Evolutionary conservation across 2,888 invertebrate species (phyloP), one percentile per base, ranked within the genome.

Genomic region (Microplitis deprimator): DNA sequence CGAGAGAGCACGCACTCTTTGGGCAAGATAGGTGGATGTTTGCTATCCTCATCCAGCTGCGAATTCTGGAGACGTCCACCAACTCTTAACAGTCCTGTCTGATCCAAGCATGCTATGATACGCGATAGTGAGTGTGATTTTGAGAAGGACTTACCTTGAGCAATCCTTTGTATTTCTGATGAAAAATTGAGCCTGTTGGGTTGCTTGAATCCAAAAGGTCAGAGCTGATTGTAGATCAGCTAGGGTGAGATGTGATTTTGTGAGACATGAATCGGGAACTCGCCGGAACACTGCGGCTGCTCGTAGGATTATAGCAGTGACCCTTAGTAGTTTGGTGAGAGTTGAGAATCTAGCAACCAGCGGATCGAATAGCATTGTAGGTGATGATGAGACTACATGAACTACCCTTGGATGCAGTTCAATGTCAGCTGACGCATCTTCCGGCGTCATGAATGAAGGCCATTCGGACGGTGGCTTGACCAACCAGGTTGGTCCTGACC

Each of bases 81-180:
- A 40, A 82, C 79, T 50, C 78, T 41, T 13, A 83, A 38, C 0
- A 80, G 1, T 5, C 76, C 79, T 0, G 64, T 41, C 7, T 1
- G 1, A 29, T 83, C 81, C 6, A 81, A 8, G 16, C 75, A 79
- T 1, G 83, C 70, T 0, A 72, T 79, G 13, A 81, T 29, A 38
- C 78, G 64, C 20, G 39, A 69, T 7, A 81, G 41, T 4, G 78
- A 61, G 41, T 72, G 64, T 5, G 59, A 29, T 8, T 5, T 7
- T 6, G 77, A 61, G 7, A 78, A 73, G 5, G 6, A 7, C 2
- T 17, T 20, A 5, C 41, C 41, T 41, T 16, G 17, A 5, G 6
- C 0, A 5, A 29, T 65, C 2, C 7, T 17, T 1, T 20, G 3
- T 6, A 59, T 20, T 10, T 69, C 78, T 1, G 60, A 6, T 0